A percentile compares a stretch with the other conserved stretches of the same genome.
Evolutionary conservation across 2,113 vertebrate species (phyloP).

Genomic region (Chaetops frenatus): DNA sequence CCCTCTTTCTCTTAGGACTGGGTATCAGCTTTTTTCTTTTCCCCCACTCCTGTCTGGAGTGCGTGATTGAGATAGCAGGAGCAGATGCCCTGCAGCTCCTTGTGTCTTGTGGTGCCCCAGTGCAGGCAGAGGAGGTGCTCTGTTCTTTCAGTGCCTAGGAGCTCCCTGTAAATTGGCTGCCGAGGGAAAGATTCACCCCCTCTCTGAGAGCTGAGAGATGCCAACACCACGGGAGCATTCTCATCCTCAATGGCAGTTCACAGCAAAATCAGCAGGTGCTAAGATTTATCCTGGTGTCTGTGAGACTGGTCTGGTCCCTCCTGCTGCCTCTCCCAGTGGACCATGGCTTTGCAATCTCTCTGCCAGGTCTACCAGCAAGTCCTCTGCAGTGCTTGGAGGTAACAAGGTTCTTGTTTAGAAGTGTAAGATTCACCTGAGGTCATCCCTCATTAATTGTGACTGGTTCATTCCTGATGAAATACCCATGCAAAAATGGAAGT

Average conservation of each 20-base stretch:
- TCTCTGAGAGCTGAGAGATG: not conserved
- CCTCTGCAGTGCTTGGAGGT: not conserved
- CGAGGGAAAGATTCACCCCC: not conserved
- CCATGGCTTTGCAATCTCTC: not conserved
- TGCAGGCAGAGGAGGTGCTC: not conserved
- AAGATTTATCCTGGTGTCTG: not conserved
- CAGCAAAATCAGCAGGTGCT: not conserved
- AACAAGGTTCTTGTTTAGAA: not conserved
- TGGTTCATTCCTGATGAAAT: accelerated
- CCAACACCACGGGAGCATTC: not conserved
- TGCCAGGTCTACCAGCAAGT: not conserved
- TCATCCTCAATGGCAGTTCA: not conserved
- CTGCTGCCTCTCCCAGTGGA: not conserved
- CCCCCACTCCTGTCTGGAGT: accelerated
- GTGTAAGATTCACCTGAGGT: not conserved
- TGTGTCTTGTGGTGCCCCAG: not conserved
- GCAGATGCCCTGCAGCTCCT: not conserved
- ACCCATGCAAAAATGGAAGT: not conserved
- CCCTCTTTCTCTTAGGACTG: not conserved
- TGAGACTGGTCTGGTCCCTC: not conserved
- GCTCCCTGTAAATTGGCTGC: not conserved
- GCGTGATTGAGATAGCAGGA: not conserved
- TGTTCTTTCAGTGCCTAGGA: not conserved
- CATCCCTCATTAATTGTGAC: not conserved
- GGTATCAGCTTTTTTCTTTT: not conserved